phyloP scores from a whole-genome alignment of 2,888 invertebrate species.

The Muscina levida region DNA sequence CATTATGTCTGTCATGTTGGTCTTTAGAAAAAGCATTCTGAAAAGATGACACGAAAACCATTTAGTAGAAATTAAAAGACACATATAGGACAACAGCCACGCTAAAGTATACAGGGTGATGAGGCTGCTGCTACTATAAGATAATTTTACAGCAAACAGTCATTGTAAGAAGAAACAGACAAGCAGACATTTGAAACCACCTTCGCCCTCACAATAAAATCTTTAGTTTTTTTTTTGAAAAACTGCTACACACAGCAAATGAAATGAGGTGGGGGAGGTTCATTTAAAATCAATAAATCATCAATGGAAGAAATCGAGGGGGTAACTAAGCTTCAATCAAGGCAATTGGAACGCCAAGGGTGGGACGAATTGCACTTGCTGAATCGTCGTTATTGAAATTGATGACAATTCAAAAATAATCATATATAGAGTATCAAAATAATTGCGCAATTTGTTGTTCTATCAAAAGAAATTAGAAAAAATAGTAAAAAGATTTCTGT shows the following conservation, averaged over 20 bases:
- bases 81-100: not conserved
- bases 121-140: not conserved
- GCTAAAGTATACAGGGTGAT: not conserved
- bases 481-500: too few species aligned
- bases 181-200: not conserved
- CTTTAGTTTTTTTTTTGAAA: too few species aligned
- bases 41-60: slow-evolving; percentile 55
- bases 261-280: too few species aligned
- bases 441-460: too few species aligned
- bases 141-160: too few species aligned
- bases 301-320: not conserved
- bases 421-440: too few species aligned
- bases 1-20: slow-evolving; percentile 55
- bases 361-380: not conserved
- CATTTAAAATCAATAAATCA: slow-evolving; percentile 34
- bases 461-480: too few species aligned
- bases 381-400: slow-evolving; percentile 11
- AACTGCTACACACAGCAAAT: too few species aligned
- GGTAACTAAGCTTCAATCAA: not conserved
- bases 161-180: not conserved
- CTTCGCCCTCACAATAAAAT: too few species aligned
- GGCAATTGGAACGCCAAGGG: not conserved
- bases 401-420: not conserved
- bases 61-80: slow-evolving; percentile 39
- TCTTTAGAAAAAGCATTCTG: slow-evolving; percentile 48